These are phyloP conservation scores for Anguilla marmorata DNA, from an alignment of 2,797 vertebrate genomes.

Conservation along the genomic window DNA sequence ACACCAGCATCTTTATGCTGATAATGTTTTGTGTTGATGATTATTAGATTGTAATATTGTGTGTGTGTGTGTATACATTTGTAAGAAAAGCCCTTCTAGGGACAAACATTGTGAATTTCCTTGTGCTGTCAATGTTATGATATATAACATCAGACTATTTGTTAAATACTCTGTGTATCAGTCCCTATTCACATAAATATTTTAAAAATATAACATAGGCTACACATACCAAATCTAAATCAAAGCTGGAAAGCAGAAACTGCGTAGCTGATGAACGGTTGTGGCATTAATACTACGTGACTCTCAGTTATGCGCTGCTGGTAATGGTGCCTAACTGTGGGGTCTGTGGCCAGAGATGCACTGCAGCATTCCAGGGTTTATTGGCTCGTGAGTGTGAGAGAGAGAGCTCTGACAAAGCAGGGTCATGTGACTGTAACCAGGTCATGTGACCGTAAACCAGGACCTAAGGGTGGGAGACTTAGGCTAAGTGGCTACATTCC, in stretches of 20 bases:
- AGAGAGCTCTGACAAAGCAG: neutral
- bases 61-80: too few species aligned
- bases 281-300: neutral
- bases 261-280: neutral
- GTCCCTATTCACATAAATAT: too few species aligned
- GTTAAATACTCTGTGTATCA: too few species aligned
- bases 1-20: too few species aligned
- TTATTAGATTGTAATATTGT: too few species aligned
- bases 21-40: too few species aligned
- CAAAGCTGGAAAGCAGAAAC: neutral
- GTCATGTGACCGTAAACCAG: neutral
- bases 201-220: too few species aligned
- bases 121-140: too few species aligned
- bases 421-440: neutral
- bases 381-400: neutral
- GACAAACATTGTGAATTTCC: too few species aligned
- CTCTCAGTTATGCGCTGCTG: neutral
- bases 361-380: neutral
- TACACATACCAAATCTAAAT: neutral
- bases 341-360: neutral
- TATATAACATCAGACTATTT: too few species aligned
- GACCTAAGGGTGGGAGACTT: neutral
- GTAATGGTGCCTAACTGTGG: neutral
- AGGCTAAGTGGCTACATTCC: slow-evolving; percentile 3
- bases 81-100: too few species aligned